Evolutionary conservation across 2,888 invertebrate genomes (phyloP).

Genomic region (Athalia circularis): DNA sequence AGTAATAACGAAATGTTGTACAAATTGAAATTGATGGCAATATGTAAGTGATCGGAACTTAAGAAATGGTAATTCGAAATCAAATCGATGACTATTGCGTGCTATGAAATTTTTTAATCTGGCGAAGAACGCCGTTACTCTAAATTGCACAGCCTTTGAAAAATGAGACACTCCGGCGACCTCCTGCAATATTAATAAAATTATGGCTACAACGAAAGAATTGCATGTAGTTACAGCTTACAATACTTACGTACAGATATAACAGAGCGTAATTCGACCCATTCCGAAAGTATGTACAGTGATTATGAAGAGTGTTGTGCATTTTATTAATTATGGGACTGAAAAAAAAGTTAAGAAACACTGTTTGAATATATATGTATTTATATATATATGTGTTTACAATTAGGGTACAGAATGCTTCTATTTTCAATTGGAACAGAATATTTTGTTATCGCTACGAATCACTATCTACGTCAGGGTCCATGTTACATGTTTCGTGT

Average conservation of each 20-base stretch:
- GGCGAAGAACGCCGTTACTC: neutral
- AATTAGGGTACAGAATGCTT: conserved; percentile 27
- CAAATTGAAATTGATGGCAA: conserved; percentile 47
- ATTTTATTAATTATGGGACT: conserved; percentile 32
- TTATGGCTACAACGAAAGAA: neutral
- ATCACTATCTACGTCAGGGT: conserved; percentile 24
- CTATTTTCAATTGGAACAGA: conserved; percentile 28
- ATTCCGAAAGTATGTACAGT: conserved; percentile 39
- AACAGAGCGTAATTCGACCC: conserved; percentile 1
- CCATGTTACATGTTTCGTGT: conserved; percentile 18
- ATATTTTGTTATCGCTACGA: conserved; percentile 23
- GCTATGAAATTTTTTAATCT: neutral
- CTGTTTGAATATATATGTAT: conserved; percentile 20
- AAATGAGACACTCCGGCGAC: neutral
- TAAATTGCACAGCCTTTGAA: conserved; percentile 1
- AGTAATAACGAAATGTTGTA: conserved; percentile 45
- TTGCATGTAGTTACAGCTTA: neutral
- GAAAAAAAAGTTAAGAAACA: conserved; percentile 36
- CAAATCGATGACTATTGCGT: conserved; percentile 2
- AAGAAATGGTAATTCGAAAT: conserved; percentile 3
- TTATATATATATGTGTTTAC: neutral
- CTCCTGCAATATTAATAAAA: conserved; percentile 4
- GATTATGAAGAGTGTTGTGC: conserved; percentile 28
- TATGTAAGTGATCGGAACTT: conserved; percentile 9
- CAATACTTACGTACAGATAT: conserved; percentile 15